Base-by-base conservation (phyloP, 2,797 vertebrate species). In the Babyrousa celebensis region DNA sequence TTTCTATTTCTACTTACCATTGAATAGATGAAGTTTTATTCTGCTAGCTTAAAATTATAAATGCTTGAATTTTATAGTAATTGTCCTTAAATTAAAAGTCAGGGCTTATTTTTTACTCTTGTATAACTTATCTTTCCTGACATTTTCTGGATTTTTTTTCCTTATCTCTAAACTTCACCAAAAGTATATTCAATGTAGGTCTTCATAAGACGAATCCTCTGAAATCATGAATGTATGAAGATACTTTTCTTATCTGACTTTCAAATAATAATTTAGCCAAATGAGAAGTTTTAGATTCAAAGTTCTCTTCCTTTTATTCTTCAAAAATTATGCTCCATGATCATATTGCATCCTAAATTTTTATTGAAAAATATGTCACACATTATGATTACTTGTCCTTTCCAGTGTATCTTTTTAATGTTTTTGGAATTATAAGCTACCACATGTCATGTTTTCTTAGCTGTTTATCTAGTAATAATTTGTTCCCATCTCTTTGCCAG, bases 171-270 rank as follows among this genome's bases (percentile, higher is more conserved):
- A 23, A n/a, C 54, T 65, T 83, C 9, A 80, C 43, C 1, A 20
- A 58, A 80, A n/a, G 0, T 91, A 1, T 20, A 36, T 71, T 84
- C 62, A 62, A 14, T 20, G 16, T 86, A 40, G 16, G 12, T 18
- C 15, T 70, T 93, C 54, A 80, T 65, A 54, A 74, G n/a, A 74
- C 2, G 21, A 88, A 29, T 85, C 12, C 32, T 89, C 74, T 91
- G 71, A 68, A 36, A 63, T 1, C 25, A 32, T 15, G 10, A 62
- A 60, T 40, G 17, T 7, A 9, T 70, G 11, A 25, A 74, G 58
- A 68, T 70, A 70, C 54, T 85, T 94, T 60, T 70, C 78, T 75
- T 68, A 17, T 74, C 5, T 65, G 23, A 40, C n/a, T 89, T 94
- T 77, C 21, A 80, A 65, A 58, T 79, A 95, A 7, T 48, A 68